phyloP scores from a whole-genome alignment of 2,888 invertebrate species.

The Xanthia togata region DNA sequence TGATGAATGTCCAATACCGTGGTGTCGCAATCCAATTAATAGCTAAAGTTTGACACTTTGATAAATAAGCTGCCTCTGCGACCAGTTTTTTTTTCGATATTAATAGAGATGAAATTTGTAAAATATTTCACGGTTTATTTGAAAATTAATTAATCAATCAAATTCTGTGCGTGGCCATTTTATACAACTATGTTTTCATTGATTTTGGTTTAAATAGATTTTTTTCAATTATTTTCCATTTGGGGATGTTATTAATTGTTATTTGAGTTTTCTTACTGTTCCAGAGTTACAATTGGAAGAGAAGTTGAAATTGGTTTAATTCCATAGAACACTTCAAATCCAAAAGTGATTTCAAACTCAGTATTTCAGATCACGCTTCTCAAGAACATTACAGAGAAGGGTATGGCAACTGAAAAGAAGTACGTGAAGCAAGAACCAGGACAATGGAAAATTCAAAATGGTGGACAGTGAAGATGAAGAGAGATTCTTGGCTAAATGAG shows the following conservation, averaged over 20 bases:
- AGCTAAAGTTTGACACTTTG: constrained; percentile 60
- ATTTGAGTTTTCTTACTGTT: background rate
- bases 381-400: background rate
- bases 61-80: constrained; percentile 46
- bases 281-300: background rate
- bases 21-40: constrained; percentile 56
- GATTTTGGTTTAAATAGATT: constrained; percentile 4
- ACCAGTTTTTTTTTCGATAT: constrained; percentile 28
- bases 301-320: background rate
- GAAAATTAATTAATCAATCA: constrained; percentile 29
- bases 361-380: background rate
- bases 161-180: constrained; percentile 8
- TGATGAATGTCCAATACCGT: constrained; percentile 58
- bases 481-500: background rate
- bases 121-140: constrained; percentile 26
- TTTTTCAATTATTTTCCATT: constrained; percentile 20
- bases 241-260: constrained; percentile 12
- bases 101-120: constrained; percentile 28
- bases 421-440: background rate
- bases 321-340: background rate
- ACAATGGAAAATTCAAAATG: background rate
- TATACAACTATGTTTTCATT: constrained; percentile 4
- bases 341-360: background rate
- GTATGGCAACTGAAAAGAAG: too few species aligned
- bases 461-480: background rate